Conservation (phyloP, 1,140 invertebrate species). For the Pseudomyrmex gracilis region DNA sequence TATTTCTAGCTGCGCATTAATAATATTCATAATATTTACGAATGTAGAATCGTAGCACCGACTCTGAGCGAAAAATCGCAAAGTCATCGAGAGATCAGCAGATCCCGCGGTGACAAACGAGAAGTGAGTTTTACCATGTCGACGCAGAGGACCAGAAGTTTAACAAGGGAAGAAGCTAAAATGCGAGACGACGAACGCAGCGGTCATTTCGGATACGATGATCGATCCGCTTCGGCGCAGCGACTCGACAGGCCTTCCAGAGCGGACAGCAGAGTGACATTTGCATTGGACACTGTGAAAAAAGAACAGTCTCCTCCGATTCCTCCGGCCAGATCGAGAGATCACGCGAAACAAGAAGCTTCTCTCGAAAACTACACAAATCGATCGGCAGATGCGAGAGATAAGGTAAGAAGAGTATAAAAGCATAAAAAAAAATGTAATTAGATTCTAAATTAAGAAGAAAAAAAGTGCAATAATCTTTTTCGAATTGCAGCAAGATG, state of each 20-base stretch:
- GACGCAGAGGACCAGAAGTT: slow-evolving; percentile 80
- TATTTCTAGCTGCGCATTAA: not conserved
- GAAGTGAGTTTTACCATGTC: slow-evolving; percentile 79
- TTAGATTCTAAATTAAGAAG: not conserved
- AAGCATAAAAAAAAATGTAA: not conserved
- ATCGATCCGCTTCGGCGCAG: slow-evolving; percentile 77
- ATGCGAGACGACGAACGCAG: slow-evolving; percentile 57
- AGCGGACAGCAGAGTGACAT: slow-evolving; percentile 82
- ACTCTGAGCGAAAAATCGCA: slow-evolving; percentile 81
- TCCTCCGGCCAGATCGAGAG: slow-evolving; percentile 70
- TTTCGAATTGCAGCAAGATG: slow-evolving; percentile 13
- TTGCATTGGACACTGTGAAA: slow-evolving; percentile 76
- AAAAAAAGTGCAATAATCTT: not conserved
- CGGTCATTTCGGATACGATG: slow-evolving; percentile 53
- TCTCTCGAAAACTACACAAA: slow-evolving; percentile 35
- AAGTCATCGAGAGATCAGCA: slow-evolving; percentile 80
- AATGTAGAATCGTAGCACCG: slow-evolving; percentile 75
- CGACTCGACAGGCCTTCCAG: slow-evolving; percentile 75
- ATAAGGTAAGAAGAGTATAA: slow-evolving; percentile 4
- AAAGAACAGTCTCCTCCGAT: slow-evolving; percentile 59
- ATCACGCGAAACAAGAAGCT: slow-evolving; percentile 62
- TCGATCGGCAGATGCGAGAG: not conserved
- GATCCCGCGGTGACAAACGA: slow-evolving; percentile 80
- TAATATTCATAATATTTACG: slow-evolving; percentile 10
- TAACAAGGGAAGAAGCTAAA: slow-evolving; percentile 80